Evolutionary conservation across 2,888 invertebrate species (phyloP), one percentile per base, ranked within the genome.

Genomic region (Cynaeus angustus): DNA sequence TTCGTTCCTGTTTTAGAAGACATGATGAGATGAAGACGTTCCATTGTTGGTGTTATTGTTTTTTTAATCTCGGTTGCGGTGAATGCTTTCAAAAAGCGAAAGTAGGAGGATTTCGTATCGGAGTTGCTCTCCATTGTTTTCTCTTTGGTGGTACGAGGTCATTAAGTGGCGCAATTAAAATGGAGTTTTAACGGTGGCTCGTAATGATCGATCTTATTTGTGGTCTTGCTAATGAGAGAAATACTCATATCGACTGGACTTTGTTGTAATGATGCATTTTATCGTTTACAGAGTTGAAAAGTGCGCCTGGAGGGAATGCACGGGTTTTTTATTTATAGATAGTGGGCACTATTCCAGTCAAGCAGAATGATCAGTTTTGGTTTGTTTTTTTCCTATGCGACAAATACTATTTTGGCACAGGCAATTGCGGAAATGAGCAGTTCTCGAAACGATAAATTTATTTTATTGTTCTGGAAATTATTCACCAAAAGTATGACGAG

Each of bases 1-100:
- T 59, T 46, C 45, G 59, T 43, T 46, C 45, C 33, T 46, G 28
- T 59, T 59, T 46, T 46, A 58, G 58, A 58, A 28, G 41, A 58
- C 21, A 41, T 26, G 41, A 0, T 10, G 55, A 50, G 12, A 16
- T 33, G 53, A 26, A 9, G 53, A 16, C 16, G 53, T 26, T n/a
- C 48, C 26, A 50, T 50, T 37, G 53, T 37, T 53, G 8, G 12
- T 50, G 30, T 37, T 37, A 4, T 53, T 50, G 28, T 50, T 50
- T 33, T 50, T 10, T 50, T 10, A n/a, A 21, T 26, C 26, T 50
- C 37, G 37, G 26, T 37, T 33, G 53, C 37, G 53, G 33, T 53
- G 53, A 16, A 37, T 9, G 33, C 21, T 28, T 50, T 26, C 48
- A 9, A 50, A 50, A 50, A 50, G 33, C 53, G 53, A 53, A 53